Base-by-base conservation (phyloP, 53 echinoderm and acorn worm species). In the Stichopus horrens region DNA sequence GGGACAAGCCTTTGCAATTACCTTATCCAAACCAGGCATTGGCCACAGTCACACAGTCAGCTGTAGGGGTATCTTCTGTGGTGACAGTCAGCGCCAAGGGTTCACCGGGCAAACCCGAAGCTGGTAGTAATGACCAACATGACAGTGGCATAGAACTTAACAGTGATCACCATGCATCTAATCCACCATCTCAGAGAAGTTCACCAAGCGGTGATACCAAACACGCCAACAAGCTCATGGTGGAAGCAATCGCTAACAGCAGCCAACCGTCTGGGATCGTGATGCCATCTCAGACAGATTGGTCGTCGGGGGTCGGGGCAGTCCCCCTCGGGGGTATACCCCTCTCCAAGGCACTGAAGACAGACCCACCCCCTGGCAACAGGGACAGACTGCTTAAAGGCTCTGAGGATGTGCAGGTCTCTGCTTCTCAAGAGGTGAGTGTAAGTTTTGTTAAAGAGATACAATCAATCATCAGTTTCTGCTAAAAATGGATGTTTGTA, bases 121-220 rank as follows among this genome's bases (percentile, higher is more conserved):
- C 89, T 6, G 81, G 86, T 77, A 75, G 84, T 75, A 91, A 55
- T 54, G 97, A 97, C 67, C 97, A 97, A 78, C 97, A 95, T 77
- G 97, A 97, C 74, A 95, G 97, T 58, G 97, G 97, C 0, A 92
- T 97, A n/a, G 97, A 97, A 87, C 91, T 97, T 57, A 97, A 93
- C 83, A 97, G 97, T 76, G 97, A 97, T 83, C 97, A 97, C 88
- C 97, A 97, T 51, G 93, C 93, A 21, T 95, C 95, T 22, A 95
- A 94, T 53, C 97, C 97, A 7, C 92, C 97, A 18, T 97, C 97
- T 7, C 95, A 95, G 73, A 86, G 95, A 23, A 97, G 95, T 88
- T 95, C 95, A 5, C 97, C 97, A 3, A 95, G 92, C 56, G 93
- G 90, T 74, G 88, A 95, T 55, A 73, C 16, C 14, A 86, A 86